phyloP scores from a whole-genome alignment of 1,140 invertebrate species.

The Pararge aegeria region DNA sequence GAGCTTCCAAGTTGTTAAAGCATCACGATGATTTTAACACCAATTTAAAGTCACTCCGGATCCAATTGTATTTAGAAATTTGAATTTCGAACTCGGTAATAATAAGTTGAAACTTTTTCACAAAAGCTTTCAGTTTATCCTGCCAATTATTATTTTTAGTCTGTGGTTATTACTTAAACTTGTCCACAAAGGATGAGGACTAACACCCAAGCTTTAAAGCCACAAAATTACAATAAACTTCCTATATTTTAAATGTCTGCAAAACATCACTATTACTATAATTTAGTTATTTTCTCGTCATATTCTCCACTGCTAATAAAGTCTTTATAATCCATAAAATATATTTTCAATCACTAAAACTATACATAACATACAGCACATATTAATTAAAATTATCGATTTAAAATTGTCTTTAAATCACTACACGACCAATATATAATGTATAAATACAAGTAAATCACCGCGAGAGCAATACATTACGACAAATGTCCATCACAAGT shows the following conservation, averaged over 20 bases:
- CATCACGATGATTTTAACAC: conserved; percentile 3
- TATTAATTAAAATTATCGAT: no score
- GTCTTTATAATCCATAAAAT: no score
- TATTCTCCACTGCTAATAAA: no score
- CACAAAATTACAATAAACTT: not conserved
- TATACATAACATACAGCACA: no score
- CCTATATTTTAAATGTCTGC: no score
- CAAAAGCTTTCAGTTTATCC: conserved; percentile 36
- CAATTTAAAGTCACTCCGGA: not conserved
- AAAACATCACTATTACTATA: no score
- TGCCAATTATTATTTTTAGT: conserved; percentile 11
- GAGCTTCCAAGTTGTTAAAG: not conserved
- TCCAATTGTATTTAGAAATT: not conserved
- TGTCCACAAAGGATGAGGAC: not conserved
- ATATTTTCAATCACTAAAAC: no score
- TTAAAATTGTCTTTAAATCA: no score
- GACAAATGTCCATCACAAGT: conserved; percentile 23
- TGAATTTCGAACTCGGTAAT: not conserved
- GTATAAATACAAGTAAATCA: not conserved
- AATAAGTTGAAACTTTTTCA: conserved; percentile 34
- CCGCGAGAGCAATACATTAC: conserved; percentile 6
- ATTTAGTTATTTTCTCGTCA: no score
- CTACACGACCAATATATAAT: not conserved
- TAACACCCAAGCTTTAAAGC: not conserved
- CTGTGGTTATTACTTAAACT: conserved; percentile 15